Percentiles rank a stretch among this genome's conserved stretches.
These are phyloP conservation scores for Labeo rohita DNA, from an alignment of 2,113 vertebrate species.

Conservation along the genomic window DNA sequence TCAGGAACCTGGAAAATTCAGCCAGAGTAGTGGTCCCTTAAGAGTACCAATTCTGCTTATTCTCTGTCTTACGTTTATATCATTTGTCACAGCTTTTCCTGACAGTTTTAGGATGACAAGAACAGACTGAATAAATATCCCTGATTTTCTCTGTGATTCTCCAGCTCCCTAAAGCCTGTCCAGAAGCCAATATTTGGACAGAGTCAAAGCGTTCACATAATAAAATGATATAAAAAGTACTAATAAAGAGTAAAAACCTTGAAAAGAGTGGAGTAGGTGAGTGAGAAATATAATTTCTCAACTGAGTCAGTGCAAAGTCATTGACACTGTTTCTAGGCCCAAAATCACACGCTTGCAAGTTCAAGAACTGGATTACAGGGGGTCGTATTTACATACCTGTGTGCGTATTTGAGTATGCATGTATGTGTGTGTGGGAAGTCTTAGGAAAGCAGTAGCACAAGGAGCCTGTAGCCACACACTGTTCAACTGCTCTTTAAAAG, in stretches of 20 bases:
- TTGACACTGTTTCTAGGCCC: neutral
- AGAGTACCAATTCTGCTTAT: neutral
- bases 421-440: neutral
- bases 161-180: neutral
- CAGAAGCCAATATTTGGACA: neutral
- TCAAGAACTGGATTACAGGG: slow-evolving; percentile 44
- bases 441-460: slow-evolving; percentile 18
- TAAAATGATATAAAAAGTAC: neutral
- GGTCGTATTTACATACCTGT: slow-evolving; percentile 41
- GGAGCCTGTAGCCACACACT: slow-evolving; percentile 30
- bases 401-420: neutral
- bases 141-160: neutral
- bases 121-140: neutral
- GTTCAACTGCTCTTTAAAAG: slow-evolving; percentile 31
- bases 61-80: neutral
- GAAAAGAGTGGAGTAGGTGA: neutral
- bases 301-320: neutral
- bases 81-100: neutral
- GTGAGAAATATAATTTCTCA: neutral
- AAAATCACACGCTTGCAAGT: slow-evolving; percentile 48
- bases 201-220: neutral
- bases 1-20: slow-evolving; percentile 18
- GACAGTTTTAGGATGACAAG: neutral
- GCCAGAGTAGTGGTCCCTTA: neutral
- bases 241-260: neutral